Percentiles rank a stretch among this genome's conserved stretches.
Evolutionary conservation across 2,797 vertebrate genomes (phyloP).

Genomic region (Micrastur ruficollis): DNA sequence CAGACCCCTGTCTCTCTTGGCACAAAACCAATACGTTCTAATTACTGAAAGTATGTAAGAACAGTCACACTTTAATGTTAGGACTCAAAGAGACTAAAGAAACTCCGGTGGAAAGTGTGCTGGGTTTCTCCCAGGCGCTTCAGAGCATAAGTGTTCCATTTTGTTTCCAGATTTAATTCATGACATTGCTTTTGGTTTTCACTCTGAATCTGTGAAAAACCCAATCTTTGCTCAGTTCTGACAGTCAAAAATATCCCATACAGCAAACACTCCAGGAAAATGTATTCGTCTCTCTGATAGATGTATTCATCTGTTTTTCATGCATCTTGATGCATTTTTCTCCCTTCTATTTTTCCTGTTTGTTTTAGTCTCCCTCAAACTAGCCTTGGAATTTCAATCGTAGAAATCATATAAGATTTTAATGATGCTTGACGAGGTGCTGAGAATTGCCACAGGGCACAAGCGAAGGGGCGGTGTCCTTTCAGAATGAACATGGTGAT

Average conservation of each 20-base stretch:
- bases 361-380: not conserved
- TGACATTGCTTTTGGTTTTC: not conserved
- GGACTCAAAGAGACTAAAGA: not conserved
- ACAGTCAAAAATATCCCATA: not conserved
- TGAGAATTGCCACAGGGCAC: not conserved
- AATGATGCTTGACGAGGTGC: not conserved
- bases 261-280: not conserved
- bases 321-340: not conserved
- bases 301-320: not conserved
- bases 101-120: not conserved
- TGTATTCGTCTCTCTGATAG: not conserved
- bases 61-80: not conserved
- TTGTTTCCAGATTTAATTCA: not conserved
- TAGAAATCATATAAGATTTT: not conserved
- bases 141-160: not conserved
- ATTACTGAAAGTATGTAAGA: not conserved
- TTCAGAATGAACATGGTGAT: not conserved
- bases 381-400: not conserved
- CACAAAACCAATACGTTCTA: not conserved
- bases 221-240: not conserved
- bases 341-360: not conserved
- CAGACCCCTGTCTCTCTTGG: not conserved
- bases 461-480: not conserved
- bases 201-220: not conserved
- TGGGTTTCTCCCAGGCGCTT: not conserved